These are phyloP conservation scores for Liopterus haemorrhoidalis DNA, from an alignment of 2,888 invertebrate genomes.

Conservation along the genomic window DNA sequence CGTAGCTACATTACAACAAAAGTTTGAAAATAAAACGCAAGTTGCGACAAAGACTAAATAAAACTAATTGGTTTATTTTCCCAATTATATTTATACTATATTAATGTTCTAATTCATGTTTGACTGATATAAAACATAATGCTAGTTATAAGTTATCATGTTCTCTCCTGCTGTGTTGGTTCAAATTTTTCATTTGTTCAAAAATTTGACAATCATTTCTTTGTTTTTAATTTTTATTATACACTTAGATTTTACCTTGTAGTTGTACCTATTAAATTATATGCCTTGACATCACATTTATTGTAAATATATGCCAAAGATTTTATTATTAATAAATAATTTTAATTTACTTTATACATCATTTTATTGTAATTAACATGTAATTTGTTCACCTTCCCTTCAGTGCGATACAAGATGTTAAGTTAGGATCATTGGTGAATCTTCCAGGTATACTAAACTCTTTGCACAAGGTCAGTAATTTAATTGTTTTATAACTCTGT, in stretches of 20 bases:
- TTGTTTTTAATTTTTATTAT: conserved; percentile 20
- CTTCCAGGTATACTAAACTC: too few relatives aligned
- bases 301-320: conserved; percentile 25
- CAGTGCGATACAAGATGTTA: too few relatives aligned
- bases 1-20: conserved; percentile 72
- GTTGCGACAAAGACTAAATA: conserved; percentile 23
- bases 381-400: too few relatives aligned
- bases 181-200: too few relatives aligned
- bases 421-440: too few relatives aligned
- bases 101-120: not conserved
- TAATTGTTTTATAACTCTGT: too few relatives aligned
- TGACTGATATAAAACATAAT: not conserved
- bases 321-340: too few relatives aligned
- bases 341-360: too few relatives aligned
- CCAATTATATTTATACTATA: conserved; percentile 16
- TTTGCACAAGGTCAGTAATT: too few relatives aligned
- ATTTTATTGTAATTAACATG: too few relatives aligned
- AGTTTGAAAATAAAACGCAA: conserved; percentile 58
- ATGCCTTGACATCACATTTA: conserved; percentile 24
- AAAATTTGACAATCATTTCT: conserved; percentile 17
- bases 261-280: conserved; percentile 24
- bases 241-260: conserved; percentile 22
- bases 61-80: conserved; percentile 15
- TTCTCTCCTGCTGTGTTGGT: conserved; percentile 7
- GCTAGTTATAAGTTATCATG: not conserved